phyloP scores from a whole-genome alignment of 2,888 invertebrate species.

The Dioctria rufipes region DNA sequence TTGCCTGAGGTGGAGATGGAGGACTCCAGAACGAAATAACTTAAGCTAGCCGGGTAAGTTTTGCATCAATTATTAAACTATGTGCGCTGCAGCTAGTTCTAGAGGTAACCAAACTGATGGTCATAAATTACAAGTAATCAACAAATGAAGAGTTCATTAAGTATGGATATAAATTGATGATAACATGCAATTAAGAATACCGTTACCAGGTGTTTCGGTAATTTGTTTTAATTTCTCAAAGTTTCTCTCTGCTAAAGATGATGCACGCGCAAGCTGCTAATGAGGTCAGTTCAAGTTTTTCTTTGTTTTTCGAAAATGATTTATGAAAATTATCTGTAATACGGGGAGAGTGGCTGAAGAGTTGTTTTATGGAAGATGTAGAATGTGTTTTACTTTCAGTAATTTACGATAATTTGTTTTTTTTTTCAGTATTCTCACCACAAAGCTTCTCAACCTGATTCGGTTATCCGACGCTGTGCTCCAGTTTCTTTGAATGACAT shows the following conservation, averaged over 20 bases:
- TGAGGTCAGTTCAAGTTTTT: neutral
- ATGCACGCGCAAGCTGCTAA: constrained; percentile 2
- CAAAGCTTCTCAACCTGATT: too few species aligned
- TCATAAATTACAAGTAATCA: constrained; percentile 26
- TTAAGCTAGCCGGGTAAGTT: neutral
- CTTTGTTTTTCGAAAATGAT: constrained; percentile 1
- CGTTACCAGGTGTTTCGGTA: constrained; percentile 39
- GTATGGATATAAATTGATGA: constrained; percentile 29
- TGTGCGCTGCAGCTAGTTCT: neutral
- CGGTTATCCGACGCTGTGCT: too few species aligned
- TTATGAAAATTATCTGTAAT: too few species aligned
- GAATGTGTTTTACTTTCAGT: too few species aligned
- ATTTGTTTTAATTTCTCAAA: constrained; percentile 34
- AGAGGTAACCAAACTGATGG: neutral
- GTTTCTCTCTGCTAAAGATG: neutral
- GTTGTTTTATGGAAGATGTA: too few species aligned
- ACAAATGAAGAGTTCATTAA: constrained; percentile 41
- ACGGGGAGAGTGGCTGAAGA: too few species aligned
- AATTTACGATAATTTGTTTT: too few species aligned
- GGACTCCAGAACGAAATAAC: constrained; percentile 1
- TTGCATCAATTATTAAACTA: constrained; percentile 22
- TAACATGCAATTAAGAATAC: constrained; percentile 35
- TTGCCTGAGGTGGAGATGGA: neutral
- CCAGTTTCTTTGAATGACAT: too few species aligned
- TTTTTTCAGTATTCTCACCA: too few species aligned